These are phyloP conservation scores for Philypnodon macrostomus DNA, from an alignment of 2,797 vertebrate species.

Conservation along the genomic window DNA sequence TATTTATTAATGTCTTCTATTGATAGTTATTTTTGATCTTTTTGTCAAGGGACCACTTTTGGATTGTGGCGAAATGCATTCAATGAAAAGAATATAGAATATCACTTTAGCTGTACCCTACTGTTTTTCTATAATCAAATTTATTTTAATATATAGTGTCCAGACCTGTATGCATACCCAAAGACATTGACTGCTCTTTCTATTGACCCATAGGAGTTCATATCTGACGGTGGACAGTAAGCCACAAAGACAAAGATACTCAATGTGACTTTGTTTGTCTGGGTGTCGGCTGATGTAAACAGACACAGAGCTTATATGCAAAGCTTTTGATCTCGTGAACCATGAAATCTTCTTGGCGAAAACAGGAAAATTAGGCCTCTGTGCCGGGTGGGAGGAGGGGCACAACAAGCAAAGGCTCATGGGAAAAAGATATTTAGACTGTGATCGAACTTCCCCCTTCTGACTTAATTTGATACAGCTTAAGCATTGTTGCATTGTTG, in stretches of 20 bases:
- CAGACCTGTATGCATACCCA: no score
- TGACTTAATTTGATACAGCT: constrained; percentile 69
- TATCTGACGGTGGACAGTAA: constrained; percentile 38
- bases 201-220: no score
- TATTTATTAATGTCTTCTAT: constrained; percentile 70
- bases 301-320: constrained; percentile 65
- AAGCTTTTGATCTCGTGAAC: constrained; percentile 78
- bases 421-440: constrained; percentile 69
- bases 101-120: no score
- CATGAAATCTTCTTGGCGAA: constrained; percentile 69
- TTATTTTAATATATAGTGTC: no score
- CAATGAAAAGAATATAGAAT: no score
- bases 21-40: constrained; percentile 57
- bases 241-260: constrained; percentile 53
- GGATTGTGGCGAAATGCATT: constrained; percentile 43
- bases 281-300: constrained; percentile 75
- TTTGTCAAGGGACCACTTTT: constrained; percentile 60
- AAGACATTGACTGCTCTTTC: no score
- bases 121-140: no score
- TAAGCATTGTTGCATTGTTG: constrained; percentile 60
- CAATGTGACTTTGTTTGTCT: constrained; percentile 53
- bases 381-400: constrained; percentile 54
- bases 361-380: constrained; percentile 73
- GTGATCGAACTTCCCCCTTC: constrained; percentile 58
- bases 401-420: constrained; percentile 58